Conservation (phyloP, 2,797 vertebrate species). For the Lithobates pipiens region DNA sequence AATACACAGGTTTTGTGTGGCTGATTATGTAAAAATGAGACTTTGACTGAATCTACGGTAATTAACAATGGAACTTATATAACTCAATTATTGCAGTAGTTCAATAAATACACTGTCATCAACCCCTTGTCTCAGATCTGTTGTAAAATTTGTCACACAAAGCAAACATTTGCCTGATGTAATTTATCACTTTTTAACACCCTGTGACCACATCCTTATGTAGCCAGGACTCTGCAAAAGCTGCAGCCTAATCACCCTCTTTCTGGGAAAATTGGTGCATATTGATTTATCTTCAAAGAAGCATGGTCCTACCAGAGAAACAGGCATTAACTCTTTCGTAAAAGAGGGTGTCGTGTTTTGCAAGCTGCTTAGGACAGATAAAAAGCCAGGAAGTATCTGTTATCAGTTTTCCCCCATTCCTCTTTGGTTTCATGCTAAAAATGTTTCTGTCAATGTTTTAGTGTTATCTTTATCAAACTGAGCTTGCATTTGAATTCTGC, state of each 20-base stretch:
- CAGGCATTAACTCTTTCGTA: slow-evolving; percentile 6
- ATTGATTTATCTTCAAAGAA: slow-evolving; percentile 43
- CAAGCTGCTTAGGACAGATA: slow-evolving; percentile 27
- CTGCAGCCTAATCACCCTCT: slow-evolving; percentile 28
- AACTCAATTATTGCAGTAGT: too few species aligned
- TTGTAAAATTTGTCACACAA: neutral
- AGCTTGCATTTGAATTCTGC: slow-evolving; percentile 16
- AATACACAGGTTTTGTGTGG: too few species aligned
- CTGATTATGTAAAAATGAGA: too few species aligned
- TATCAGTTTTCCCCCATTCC: slow-evolving; percentile 41
- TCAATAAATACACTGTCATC: too few species aligned
- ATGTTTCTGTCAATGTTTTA: neutral
- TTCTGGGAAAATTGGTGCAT: slow-evolving; percentile 9
- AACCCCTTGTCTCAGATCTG: neutral
- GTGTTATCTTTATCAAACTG: slow-evolving; percentile 32
- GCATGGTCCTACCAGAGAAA: slow-evolving; percentile 3
- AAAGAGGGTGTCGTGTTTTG: slow-evolving; percentile 22
- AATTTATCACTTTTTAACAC: slow-evolving; percentile 44
- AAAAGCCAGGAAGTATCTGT: slow-evolving; percentile 42
- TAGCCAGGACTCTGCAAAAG: slow-evolving; percentile 7
- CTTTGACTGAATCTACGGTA: too few species aligned
- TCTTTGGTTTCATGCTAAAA: slow-evolving; percentile 29
- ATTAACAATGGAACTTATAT: too few species aligned
- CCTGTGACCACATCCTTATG: slow-evolving; percentile 27
- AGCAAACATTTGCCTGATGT: neutral